Evolutionary conservation across 2,797 vertebrate species (phyloP).

Genomic region (Astyanax mexicanus): DNA sequence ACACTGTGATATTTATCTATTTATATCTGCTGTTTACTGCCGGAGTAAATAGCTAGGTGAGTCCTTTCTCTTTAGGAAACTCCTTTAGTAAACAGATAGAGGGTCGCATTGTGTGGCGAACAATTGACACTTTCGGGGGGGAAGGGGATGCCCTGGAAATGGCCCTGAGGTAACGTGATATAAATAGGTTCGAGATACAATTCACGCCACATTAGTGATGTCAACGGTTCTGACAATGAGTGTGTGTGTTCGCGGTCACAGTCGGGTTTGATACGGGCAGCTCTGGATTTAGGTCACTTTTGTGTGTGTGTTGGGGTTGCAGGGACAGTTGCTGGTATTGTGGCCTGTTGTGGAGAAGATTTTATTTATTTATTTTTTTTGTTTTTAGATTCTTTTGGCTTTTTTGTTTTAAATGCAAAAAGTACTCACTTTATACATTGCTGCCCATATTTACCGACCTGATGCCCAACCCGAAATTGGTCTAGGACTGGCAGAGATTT

Average conservation of each 20-base stretch:
- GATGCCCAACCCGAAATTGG: no score
- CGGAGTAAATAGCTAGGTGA: constrained; percentile 48
- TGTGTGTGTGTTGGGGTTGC: neutral
- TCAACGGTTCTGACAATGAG: constrained; percentile 4
- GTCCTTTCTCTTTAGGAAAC: constrained; percentile 52
- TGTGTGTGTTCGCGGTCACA: neutral
- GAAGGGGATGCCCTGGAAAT: constrained; percentile 26
- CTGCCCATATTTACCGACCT: no score
- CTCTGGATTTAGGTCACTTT: neutral
- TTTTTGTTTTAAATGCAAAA: no score
- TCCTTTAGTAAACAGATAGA: constrained; percentile 50
- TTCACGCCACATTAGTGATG: constrained; percentile 17
- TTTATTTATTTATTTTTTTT: no score
- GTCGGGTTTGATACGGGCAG: constrained; percentile 7
- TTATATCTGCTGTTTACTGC: constrained; percentile 46
- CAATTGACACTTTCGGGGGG: constrained; percentile 53
- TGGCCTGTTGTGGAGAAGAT: neutral
- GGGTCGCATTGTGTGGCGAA: constrained; percentile 58
- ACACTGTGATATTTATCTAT: constrained; percentile 48
- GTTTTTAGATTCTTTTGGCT: neutral
- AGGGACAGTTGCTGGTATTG: neutral
- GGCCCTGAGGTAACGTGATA: constrained; percentile 46
- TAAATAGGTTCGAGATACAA: constrained; percentile 46
- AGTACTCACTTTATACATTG: no score
- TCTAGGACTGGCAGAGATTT: no score